Conservation (phyloP, 2,797 vertebrate species). For the Urocyon cinereoargenteus region DNA sequence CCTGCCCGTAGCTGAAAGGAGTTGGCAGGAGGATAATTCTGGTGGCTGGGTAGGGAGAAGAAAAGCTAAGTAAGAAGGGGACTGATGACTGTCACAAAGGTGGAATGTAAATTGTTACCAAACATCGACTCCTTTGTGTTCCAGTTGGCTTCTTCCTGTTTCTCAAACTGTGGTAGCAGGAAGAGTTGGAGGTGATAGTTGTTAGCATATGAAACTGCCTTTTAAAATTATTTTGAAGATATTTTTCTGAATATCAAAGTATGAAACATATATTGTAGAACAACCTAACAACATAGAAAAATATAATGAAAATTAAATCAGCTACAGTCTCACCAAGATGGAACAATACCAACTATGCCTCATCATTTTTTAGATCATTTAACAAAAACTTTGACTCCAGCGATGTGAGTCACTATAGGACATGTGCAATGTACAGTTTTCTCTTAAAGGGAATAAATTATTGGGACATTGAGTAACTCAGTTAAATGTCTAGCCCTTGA, state of each 20-base stretch:
- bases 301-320: background rate
- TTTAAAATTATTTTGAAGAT: background rate
- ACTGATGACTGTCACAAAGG: background rate
- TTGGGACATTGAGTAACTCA: background rate
- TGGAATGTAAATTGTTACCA: background rate
- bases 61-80: background rate
- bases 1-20: background rate
- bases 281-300: background rate
- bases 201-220: background rate
- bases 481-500: background rate
- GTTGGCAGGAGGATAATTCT: background rate
- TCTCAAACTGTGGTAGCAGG: background rate
- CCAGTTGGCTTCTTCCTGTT: background rate
- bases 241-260: constrained; percentile 9
- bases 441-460: background rate
- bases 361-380: background rate
- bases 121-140: background rate
- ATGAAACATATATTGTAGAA: background rate
- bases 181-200: background rate
- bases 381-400: background rate
- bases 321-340: background rate
- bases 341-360: background rate
- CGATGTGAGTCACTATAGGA: background rate
- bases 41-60: background rate
- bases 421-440: background rate